A percentile compares a stretch with the other conserved stretches of the same genome.
Evolutionary conservation across 2,888 invertebrate species (phyloP).

Genomic region (Dendrolimus houi): DNA sequence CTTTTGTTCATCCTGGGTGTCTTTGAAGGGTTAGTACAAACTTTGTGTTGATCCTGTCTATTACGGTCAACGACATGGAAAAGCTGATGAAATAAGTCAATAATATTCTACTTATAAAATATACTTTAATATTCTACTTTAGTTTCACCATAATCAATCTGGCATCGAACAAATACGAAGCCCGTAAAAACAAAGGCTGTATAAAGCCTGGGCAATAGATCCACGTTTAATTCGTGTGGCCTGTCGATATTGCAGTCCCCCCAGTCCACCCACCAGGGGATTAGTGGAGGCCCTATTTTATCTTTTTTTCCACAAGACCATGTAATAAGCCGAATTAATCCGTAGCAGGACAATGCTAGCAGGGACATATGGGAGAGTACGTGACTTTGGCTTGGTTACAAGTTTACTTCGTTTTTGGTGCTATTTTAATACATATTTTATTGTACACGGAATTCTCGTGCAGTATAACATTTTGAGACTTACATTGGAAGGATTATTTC

Average conservation of each 20-base stretch:
- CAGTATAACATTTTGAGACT: no score
- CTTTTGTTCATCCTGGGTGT: no score
- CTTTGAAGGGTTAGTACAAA: no score
- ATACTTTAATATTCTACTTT: no score
- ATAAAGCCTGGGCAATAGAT: not conserved
- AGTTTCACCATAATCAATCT: not conserved
- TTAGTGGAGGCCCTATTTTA: constrained; percentile 30
- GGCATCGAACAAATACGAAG: not conserved
- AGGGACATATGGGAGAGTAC: not conserved
- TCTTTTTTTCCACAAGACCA: constrained; percentile 30
- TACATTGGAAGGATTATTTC: no score
- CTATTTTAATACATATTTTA: not conserved
- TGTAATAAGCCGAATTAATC: constrained; percentile 42
- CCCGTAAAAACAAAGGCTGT: not conserved
- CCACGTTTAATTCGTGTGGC: constrained; percentile 32
- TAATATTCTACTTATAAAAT: no score
- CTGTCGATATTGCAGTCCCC: constrained; percentile 38
- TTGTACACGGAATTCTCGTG: not conserved
- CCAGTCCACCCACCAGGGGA: constrained; percentile 12
- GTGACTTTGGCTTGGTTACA: not conserved
- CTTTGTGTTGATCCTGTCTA: no score
- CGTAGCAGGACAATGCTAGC: constrained; percentile 15
- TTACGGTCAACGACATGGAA: no score
- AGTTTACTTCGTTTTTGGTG: not conserved
- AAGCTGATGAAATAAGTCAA: no score